Conservation (phyloP, 2,888 invertebrate species). For the Leptinotarsa haldemani region DNA sequence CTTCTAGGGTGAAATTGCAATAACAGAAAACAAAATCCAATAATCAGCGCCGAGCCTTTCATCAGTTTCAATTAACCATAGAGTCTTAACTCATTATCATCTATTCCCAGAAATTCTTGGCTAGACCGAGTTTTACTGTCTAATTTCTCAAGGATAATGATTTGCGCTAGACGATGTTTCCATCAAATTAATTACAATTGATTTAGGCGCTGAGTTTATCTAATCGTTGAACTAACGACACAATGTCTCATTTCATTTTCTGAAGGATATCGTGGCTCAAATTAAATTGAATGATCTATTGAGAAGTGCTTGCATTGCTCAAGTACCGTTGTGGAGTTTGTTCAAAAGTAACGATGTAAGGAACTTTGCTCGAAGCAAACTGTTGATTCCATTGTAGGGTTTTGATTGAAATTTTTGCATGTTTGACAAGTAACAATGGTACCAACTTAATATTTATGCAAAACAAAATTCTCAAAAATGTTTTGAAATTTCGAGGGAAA, state of each 20-base stretch:
- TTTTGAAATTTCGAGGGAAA: no score
- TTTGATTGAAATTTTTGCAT: no score
- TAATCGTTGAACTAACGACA: background rate
- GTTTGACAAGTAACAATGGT: no score
- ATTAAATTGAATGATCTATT: background rate
- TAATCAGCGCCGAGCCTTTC: background rate
- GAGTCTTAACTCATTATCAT: background rate
- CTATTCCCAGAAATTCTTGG: background rate
- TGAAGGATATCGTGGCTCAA: background rate
- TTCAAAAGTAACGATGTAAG: background rate
- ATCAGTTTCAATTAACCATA: background rate
- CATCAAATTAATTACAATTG: background rate
- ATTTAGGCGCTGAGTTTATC: background rate
- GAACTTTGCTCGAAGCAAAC: background rate
- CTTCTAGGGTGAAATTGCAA: background rate
- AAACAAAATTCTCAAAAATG: no score
- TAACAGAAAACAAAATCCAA: background rate
- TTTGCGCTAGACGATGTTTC: background rate
- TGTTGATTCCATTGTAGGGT: background rate
- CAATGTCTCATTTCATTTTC: background rate
- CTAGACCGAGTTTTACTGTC: background rate
- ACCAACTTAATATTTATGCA: no score
- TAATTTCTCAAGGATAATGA: background rate
- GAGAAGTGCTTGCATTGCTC: background rate
- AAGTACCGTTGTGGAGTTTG: background rate